These are phyloP conservation scores for Subanguina moxae DNA, from an alignment of 1,140 invertebrate genomes.

Conservation along the genomic window DNA sequence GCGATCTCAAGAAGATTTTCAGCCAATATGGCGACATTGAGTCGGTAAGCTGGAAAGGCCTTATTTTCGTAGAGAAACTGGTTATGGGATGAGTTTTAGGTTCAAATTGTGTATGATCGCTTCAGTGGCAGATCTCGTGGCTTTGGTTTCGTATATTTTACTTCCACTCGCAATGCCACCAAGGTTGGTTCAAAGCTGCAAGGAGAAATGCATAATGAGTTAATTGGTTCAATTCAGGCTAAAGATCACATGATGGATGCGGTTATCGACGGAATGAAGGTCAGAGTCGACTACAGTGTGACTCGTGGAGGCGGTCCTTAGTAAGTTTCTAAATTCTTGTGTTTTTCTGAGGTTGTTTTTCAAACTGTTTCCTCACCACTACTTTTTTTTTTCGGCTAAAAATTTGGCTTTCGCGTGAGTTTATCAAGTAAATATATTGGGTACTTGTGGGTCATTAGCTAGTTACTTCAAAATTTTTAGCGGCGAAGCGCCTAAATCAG, in stretches of 20 bases:
- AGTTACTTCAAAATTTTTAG: no score
- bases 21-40: conserved; percentile 35
- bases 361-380: no score
- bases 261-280: conserved; percentile 85
- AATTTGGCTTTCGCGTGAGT: no score
- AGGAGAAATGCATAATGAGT: neutral
- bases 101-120: conserved; percentile 48
- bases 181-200: conserved; percentile 59
- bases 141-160: conserved; percentile 94
- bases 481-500: no score
- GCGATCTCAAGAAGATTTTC: conserved; percentile 32
- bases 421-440: no score
- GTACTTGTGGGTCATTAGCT: no score
- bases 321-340: conserved; percentile 18
- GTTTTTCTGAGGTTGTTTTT: no score
- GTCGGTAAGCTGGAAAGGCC: neutral
- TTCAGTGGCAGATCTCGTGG: conserved; percentile 80
- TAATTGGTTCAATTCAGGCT: conserved; percentile 62
- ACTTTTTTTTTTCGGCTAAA: no score
- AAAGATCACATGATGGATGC: conserved; percentile 88
- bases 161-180: conserved; percentile 80
- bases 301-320: conserved; percentile 63
- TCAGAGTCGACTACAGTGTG: conserved; percentile 92
- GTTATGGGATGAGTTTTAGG: neutral
- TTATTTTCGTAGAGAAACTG: conserved; percentile 4